phyloP scores from a whole-genome alignment of 2,888 invertebrate species.

The Heliconius ethilla region DNA sequence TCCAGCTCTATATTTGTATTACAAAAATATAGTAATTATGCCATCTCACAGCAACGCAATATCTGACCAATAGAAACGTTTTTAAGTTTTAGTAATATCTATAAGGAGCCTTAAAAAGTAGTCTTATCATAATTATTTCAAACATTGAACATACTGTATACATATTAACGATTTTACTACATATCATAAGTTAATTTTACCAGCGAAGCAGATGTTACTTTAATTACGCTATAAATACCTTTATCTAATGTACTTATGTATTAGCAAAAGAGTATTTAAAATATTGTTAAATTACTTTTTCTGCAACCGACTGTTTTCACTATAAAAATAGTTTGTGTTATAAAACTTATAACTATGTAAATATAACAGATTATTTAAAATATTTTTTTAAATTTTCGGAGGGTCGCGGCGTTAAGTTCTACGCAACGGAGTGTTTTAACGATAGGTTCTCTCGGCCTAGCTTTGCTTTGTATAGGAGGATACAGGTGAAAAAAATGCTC shows the following conservation, averaged over 20 bases:
- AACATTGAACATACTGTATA: neutral
- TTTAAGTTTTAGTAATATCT: neutral
- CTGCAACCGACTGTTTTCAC: neutral
- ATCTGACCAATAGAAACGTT: neutral
- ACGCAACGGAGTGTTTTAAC: too few relatives aligned
- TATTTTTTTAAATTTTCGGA: too few relatives aligned
- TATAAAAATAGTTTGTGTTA: neutral
- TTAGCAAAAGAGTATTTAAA: neutral
- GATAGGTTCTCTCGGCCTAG: neutral
- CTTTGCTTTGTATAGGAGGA: neutral
- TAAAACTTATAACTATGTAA: neutral
- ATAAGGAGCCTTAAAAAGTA: neutral
- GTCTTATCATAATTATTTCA: neutral
- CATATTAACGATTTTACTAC: constrained; percentile 17
- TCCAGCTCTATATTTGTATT: too few relatives aligned
- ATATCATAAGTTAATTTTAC: constrained; percentile 12
- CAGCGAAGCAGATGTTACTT: constrained; percentile 23
- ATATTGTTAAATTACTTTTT: neutral
- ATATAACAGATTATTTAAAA: neutral
- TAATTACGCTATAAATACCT: constrained; percentile 3
- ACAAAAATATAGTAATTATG: too few relatives aligned
- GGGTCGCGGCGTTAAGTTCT: too few relatives aligned
- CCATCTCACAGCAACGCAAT: too few relatives aligned
- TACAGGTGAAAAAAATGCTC: neutral
- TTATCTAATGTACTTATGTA: neutral